Conservation (phyloP, 2,113 vertebrate genomes). For the Proterorhinus semilunaris region DNA sequence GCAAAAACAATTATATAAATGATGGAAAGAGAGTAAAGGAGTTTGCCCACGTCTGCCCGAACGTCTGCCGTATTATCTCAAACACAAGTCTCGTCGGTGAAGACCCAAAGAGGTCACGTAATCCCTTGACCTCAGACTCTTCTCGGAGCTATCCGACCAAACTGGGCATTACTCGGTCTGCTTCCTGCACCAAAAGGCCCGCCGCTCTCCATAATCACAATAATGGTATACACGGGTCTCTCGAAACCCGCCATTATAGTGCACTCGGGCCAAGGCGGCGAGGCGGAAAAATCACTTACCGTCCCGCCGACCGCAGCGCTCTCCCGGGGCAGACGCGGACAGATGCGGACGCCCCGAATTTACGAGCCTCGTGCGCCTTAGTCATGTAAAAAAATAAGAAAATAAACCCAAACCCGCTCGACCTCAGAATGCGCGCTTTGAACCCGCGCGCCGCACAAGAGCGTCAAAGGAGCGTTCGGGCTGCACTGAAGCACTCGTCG, state of each 20-base stretch:
- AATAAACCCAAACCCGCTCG: not conserved
- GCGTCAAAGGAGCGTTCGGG: not conserved
- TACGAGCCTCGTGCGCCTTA: constrained; percentile 3
- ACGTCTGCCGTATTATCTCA: not conserved
- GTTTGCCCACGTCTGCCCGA: no score
- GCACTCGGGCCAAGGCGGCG: constrained; percentile 33
- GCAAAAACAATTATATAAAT: no score
- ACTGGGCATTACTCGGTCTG: constrained; percentile 58
- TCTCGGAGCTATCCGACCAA: constrained; percentile 52
- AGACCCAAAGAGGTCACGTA: no score
- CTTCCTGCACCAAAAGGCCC: constrained; percentile 30
- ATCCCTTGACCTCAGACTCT: constrained; percentile 15
- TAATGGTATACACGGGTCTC: constrained; percentile 47
- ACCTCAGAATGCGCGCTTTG: not conserved
- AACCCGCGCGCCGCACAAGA: not conserved
- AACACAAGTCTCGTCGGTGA: not conserved
- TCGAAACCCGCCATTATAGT: constrained; percentile 61
- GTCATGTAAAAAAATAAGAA: not conserved
- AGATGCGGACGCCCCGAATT: constrained; percentile 14
- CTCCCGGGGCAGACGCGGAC: constrained; percentile 20
- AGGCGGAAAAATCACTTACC: constrained; percentile 32
- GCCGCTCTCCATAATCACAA: constrained; percentile 58
- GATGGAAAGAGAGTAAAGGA: no score
- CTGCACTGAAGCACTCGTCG: not conserved
- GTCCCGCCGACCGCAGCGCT: constrained; percentile 28